phyloP scores from a whole-genome alignment of 2,797 vertebrate species.

The Arctocebus calabarensis region DNA sequence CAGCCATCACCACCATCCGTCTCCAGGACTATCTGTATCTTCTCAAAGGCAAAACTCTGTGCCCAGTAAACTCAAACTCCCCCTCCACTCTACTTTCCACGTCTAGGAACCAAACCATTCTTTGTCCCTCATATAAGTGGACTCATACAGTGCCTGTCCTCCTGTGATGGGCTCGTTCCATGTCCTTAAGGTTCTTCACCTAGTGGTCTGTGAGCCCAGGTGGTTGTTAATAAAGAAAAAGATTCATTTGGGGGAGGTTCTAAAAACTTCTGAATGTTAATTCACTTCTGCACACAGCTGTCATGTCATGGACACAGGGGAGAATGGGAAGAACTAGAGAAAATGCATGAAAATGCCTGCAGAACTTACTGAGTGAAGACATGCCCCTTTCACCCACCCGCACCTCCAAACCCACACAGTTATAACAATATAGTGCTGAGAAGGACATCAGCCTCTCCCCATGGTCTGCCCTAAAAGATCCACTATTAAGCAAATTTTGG shows the following conservation, averaged over 20 bases:
- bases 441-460: not conserved
- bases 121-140: not conserved
- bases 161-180: not conserved
- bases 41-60: not conserved
- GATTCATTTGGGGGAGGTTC: not conserved
- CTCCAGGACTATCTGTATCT: not conserved
- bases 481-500: not conserved
- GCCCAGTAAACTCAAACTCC: not conserved
- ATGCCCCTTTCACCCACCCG: not conserved
- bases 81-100: not conserved
- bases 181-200: not conserved
- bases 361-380: not conserved
- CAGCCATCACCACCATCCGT: not conserved
- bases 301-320: not conserved
- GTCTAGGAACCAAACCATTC: not conserved
- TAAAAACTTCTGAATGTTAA: not conserved
- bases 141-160: not conserved
- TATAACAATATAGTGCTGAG: not conserved
- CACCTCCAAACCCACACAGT: not conserved
- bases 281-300: not conserved
- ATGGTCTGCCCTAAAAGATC: not conserved
- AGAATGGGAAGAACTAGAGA: not conserved
- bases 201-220: not conserved
- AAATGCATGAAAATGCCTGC: not conserved
- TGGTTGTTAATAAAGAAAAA: slow-evolving; percentile 6